A percentile compares a stretch with the other conserved stretches of the same genome.
phyloP scores from a whole-genome alignment of 2,113 vertebrate genomes.

The Dromaius novaehollandiae region DNA sequence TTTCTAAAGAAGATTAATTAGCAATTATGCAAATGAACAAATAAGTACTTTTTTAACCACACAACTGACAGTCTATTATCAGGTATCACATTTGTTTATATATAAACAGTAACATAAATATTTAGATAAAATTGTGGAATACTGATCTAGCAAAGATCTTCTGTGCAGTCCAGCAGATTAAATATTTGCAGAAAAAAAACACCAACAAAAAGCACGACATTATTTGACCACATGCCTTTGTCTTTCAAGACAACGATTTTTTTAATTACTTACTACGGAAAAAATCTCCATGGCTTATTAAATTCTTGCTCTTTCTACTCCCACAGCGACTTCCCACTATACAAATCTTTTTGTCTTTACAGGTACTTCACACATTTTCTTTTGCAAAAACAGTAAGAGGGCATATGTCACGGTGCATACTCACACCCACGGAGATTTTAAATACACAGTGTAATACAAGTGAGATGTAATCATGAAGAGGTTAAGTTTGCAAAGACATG shows the following conservation, averaged over 20 bases:
- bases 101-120: neutral
- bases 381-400: neutral
- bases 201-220: neutral
- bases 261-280: slow-evolving; percentile 29
- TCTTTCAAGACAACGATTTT: neutral
- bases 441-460: neutral
- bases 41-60: slow-evolving; percentile 1
- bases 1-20: slow-evolving; percentile 53
- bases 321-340: neutral
- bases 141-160: neutral
- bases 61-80: neutral
- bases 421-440: neutral
- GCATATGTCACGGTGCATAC: neutral
- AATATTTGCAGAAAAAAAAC: neutral
- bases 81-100: neutral
- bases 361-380: neutral
- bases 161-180: neutral
- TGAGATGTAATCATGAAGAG: neutral
- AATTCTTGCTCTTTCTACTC: neutral
- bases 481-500: neutral
- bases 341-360: neutral
- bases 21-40: slow-evolving; percentile 39
- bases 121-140: neutral
- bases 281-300: slow-evolving; percentile 19
- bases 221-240: neutral